Evolutionary conservation across 1,140 invertebrate genomes (phyloP), one percentile per base, ranked within the genome.

Genomic region (Aphaenogaster rudis): DNA sequence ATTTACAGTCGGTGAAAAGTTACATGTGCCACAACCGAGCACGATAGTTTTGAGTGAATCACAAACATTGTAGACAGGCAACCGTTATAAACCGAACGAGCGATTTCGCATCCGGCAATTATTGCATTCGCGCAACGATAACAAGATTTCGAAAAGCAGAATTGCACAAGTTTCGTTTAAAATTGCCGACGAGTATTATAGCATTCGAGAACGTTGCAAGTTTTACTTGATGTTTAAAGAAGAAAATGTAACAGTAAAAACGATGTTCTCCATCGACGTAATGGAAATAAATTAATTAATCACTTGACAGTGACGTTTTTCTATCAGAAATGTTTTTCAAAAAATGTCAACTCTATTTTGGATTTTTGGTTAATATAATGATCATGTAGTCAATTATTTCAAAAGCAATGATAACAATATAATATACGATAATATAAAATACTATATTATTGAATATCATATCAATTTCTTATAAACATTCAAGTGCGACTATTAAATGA

Each of bases 1-100:
- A 88, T 85, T 88, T 85, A 36, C 50, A 54, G 42, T 66, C 54
- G 6, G 54, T 33, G 48, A 87, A 74, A 87, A 84, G 79, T 87
- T 74, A 87, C 8, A 36, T 17, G 77, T 45, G 21, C 42, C 42
- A 28, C 33, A 72, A 71, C n/a, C 74, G 15, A 28, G 63, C n/a
- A 9, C 63, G 57, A 36, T 78, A 36, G 33, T 88, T 88, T 85
- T 42, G 64, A 76, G 39, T 59, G 45, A 76, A 77, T 88, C 71
- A 59, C 42, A 77, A 76, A 85, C 42, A 54, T 84, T 67, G 54
- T 67, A 81, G 42, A 52, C 50, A 7, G 36, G 7, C 39, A 36
- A 54, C 21, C 13, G 48, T 81, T 71, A 39, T 48, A 59, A 66
- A 21, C 42, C 45, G 21, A 86, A 61, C 33, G 39, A n/a, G 48